phyloP scores from a whole-genome alignment of 2,888 invertebrate genomes.

The Alloscopus bannaensis region DNA sequence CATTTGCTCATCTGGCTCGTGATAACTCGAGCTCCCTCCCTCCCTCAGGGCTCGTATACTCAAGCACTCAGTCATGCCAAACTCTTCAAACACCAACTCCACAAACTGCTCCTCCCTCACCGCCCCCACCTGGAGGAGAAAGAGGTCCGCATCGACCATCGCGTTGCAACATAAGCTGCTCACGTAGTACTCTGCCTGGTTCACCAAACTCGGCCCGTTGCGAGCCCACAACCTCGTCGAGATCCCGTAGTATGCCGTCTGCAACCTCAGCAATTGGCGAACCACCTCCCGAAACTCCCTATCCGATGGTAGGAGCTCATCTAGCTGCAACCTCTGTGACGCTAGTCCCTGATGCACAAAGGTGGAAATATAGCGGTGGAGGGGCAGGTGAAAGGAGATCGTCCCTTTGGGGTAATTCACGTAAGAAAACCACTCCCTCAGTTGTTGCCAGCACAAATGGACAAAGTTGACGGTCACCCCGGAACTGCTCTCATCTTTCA shows the following conservation, averaged over 20 bases:
- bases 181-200: constrained; percentile 98
- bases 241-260: constrained; percentile 94
- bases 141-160: constrained; percentile 98
- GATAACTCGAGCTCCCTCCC: not conserved
- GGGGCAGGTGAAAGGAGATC: constrained; percentile 96
- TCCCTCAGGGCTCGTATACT: constrained; percentile 29
- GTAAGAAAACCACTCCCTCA: constrained; percentile 92
- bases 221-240: constrained; percentile 95
- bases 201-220: constrained; percentile 97
- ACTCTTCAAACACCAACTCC: constrained; percentile 53
- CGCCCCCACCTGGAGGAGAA: constrained; percentile 86
- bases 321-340: constrained; percentile 83
- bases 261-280: constrained; percentile 51
- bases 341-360: constrained; percentile 90
- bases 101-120: constrained; percentile 36
- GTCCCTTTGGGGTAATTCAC: constrained; percentile 83
- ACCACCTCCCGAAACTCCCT: constrained; percentile 79
- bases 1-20: constrained; percentile 87
- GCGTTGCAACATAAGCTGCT: constrained; percentile 99
- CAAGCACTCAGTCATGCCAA: constrained; percentile 43
- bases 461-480: constrained; percentile 85
- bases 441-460: constrained; percentile 84
- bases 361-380: constrained; percentile 95
- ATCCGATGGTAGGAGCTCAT: constrained; percentile 86
- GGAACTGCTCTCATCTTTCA: constrained; percentile 83